Evolutionary conservation across 2,113 vertebrate genomes (phyloP).

Genomic region (Perca fluviatilis): DNA sequence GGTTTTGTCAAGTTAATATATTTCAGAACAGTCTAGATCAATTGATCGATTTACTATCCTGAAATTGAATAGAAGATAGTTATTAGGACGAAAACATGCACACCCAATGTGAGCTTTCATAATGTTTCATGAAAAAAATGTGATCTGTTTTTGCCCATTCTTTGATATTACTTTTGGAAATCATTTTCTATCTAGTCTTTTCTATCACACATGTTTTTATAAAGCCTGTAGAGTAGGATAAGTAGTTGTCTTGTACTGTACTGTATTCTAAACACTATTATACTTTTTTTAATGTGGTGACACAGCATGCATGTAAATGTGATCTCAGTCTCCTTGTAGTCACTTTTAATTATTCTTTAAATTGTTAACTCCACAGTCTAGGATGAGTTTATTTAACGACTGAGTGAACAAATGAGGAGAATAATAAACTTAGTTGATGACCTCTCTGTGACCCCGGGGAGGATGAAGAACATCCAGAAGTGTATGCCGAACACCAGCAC

Average conservation of each 20-base stretch:
- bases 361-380: not conserved
- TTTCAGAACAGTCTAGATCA: not conserved
- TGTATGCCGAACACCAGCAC: slow-evolving; percentile 86
- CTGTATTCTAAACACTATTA: too few relatives aligned
- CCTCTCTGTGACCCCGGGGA: slow-evolving; percentile 86
- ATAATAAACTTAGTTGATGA: slow-evolving; percentile 21
- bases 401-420: not conserved
- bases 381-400: not conserved
- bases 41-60: not conserved
- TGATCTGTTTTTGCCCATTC: not conserved
- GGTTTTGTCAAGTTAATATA: not conserved
- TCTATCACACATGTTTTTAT: not conserved
- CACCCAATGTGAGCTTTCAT: not conserved
- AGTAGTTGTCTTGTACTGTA: too few relatives aligned
- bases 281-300: too few relatives aligned
- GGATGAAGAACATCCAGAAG: slow-evolving; percentile 89
- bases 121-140: not conserved
- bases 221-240: not conserved
- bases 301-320: too few relatives aligned
- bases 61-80: not conserved
- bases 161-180: not conserved
- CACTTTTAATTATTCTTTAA: too few relatives aligned
- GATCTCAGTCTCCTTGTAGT: too few relatives aligned
- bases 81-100: not conserved
- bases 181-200: not conserved